Evolutionary conservation across 2,113 vertebrate genomes (phyloP).

Genomic region (Dunckerocampus dactyliophorus): DNA sequence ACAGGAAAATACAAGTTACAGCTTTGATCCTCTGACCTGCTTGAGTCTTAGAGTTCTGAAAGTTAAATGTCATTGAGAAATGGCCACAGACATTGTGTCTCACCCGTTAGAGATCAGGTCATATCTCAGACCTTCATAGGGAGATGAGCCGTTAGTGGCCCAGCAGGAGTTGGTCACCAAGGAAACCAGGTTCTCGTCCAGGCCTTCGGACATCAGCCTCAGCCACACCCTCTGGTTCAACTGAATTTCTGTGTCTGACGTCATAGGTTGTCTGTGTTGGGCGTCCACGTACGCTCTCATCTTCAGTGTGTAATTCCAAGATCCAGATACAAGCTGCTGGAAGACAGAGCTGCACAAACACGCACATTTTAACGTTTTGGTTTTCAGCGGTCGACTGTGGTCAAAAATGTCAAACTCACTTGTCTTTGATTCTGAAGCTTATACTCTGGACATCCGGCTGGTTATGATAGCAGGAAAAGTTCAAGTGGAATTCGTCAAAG

Average conservation of each 20-base stretch:
- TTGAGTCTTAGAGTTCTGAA: too few relatives aligned
- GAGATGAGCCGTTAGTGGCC: slow-evolving; percentile 4
- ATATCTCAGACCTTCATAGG: slow-evolving; percentile 2
- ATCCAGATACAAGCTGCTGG: slow-evolving; percentile 3
- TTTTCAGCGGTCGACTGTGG: not conserved
- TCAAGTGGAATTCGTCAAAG: not conserved
- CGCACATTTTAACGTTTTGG: too few relatives aligned
- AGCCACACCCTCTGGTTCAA: slow-evolving; percentile 39
- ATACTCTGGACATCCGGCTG: not conserved
- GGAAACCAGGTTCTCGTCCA: slow-evolving; percentile 7
- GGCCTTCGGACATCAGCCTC: slow-evolving; percentile 16
- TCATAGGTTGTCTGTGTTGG: not conserved
- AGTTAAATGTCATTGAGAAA: too few relatives aligned
- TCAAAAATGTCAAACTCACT: not conserved
- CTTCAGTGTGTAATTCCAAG: slow-evolving; percentile 21
- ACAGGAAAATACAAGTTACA: not conserved
- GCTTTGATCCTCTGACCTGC: too few relatives aligned
- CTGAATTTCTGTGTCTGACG: not conserved
- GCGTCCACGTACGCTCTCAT: slow-evolving; percentile 18
- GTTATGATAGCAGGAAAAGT: slow-evolving; percentile 32
- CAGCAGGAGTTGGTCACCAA: slow-evolving; percentile 34
- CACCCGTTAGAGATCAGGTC: slow-evolving; percentile 25
- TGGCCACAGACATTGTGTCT: not conserved
- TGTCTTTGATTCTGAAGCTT: too few relatives aligned
- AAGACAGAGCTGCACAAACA: slow-evolving; percentile 21